A percentile compares a stretch with the other conserved stretches of the same genome.
Evolutionary conservation across 1,140 invertebrate genomes (phyloP).

Genomic region (Drosophila subpulchrella): DNA sequence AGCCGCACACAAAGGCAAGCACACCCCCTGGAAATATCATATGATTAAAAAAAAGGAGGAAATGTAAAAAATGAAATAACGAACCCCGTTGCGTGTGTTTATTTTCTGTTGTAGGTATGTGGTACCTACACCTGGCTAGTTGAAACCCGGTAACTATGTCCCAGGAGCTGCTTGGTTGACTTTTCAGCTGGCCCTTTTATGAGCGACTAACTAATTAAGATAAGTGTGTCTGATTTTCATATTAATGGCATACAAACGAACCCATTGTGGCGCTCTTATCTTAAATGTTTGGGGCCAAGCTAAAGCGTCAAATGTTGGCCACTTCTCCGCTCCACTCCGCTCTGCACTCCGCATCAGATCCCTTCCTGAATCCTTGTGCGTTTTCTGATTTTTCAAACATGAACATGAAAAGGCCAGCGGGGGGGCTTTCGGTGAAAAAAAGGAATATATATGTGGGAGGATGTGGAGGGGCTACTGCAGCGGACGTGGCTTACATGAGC

Average conservation of each 20-base stretch:
- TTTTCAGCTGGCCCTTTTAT: slow-evolving; percentile 55
- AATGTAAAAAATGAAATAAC: slow-evolving; percentile 2
- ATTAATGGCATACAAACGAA: slow-evolving; percentile 76
- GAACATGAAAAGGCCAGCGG: slow-evolving; percentile 44
- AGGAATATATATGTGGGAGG: neutral
- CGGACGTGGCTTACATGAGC: slow-evolving; percentile 79
- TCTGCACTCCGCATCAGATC: neutral
- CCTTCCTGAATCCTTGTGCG: slow-evolving; percentile 29
- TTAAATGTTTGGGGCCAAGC: slow-evolving; percentile 70
- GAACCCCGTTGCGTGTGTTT: slow-evolving; percentile 23
- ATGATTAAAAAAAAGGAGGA: slow-evolving; percentile 31
- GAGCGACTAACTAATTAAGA: slow-evolving; percentile 79
- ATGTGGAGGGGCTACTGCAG: slow-evolving; percentile 45
- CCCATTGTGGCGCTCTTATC: slow-evolving; percentile 71
- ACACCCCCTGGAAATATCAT: slow-evolving; percentile 15
- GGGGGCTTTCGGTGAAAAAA: neutral
- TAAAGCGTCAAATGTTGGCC: slow-evolving; percentile 69
- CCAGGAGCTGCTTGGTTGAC: slow-evolving; percentile 33
- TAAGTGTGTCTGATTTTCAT: slow-evolving; percentile 83
- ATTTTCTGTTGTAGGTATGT: slow-evolving; percentile 3
- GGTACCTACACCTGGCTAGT: neutral
- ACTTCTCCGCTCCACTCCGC: slow-evolving; percentile 6
- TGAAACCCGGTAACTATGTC: slow-evolving; percentile 10
- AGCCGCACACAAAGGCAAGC: slow-evolving; percentile 2
- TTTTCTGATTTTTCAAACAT: slow-evolving; percentile 48